These are phyloP conservation scores for Anoplophora glabripennis DNA, from an alignment of 1,140 invertebrate species.

Conservation along the genomic window DNA sequence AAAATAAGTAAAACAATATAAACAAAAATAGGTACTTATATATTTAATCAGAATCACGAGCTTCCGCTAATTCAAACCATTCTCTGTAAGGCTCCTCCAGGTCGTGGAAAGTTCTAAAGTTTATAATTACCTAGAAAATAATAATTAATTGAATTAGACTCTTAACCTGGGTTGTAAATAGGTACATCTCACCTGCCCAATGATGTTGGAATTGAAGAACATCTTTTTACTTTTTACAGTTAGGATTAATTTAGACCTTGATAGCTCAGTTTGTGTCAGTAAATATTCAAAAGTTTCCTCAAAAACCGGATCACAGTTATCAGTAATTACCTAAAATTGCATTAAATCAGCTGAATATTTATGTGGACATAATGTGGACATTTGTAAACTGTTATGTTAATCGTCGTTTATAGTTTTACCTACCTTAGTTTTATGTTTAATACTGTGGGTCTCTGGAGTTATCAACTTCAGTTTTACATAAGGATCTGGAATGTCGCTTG, in stretches of 20 bases:
- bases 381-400: neutral
- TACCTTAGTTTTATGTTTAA: conserved; percentile 83
- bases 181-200: conserved; percentile 64
- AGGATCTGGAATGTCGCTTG: conserved; percentile 84
- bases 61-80: conserved; percentile 17
- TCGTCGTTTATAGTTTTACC: conserved; percentile 24
- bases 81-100: conserved; percentile 7
- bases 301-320: conserved; percentile 84
- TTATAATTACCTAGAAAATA: conserved; percentile 20
- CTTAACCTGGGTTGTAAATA: neutral
- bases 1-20: too few species aligned
- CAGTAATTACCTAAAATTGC: conserved; percentile 64
- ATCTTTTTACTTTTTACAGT: conserved; percentile 81
- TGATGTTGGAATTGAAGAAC: conserved; percentile 69
- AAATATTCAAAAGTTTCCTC: conserved; percentile 86
- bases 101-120: conserved; percentile 10
- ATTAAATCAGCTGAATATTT: neutral
- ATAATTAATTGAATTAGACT: neutral
- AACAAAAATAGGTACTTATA: too few species aligned
- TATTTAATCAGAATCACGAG: conserved; percentile 11
- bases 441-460: conserved; percentile 76
- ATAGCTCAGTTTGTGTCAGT: conserved; percentile 70
- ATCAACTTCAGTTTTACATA: conserved; percentile 90
- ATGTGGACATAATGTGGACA: neutral
- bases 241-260: conserved; percentile 67